Conservation (phyloP, 2,888 invertebrate genomes). For the Cantharis rufa region DNA sequence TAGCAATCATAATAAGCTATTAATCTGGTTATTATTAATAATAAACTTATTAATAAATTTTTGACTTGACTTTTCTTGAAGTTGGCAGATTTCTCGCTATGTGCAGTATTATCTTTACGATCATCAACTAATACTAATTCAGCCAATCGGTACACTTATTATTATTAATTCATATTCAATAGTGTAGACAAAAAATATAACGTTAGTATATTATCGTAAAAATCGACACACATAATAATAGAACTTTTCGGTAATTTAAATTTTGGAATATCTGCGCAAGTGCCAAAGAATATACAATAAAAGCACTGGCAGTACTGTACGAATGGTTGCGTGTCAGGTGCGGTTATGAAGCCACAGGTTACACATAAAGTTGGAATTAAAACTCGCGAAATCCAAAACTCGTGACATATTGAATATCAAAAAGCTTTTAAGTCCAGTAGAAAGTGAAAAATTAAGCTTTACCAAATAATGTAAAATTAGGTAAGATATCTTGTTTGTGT, state of each 20-base stretch:
- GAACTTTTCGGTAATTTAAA: not conserved
- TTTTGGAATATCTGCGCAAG: conserved; percentile 18
- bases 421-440: not conserved
- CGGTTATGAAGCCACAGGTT: conserved; percentile 30
- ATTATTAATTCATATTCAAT: not conserved
- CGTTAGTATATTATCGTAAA: not conserved
- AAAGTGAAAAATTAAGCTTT: not conserved
- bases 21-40: not conserved
- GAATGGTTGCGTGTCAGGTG: conserved; percentile 35
- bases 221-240: not conserved
- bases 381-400: not conserved
- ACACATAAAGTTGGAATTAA: not conserved
- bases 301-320: conserved; percentile 34
- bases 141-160: not conserved
- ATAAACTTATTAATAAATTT: not conserved
- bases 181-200: not conserved
- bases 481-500: not conserved
- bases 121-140: not conserved
- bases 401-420: not conserved
- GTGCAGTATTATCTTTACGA: no score
- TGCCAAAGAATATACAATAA: conserved; percentile 17
- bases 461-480: not conserved
- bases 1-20: not conserved
- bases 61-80: not conserved
- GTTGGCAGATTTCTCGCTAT: no score